A percentile compares a stretch with the other conserved stretches of the same genome.
These are phyloP conservation scores for Elysia chlorotica DNA, from an alignment of 1,140 invertebrate genomes.

Conservation along the genomic window DNA sequence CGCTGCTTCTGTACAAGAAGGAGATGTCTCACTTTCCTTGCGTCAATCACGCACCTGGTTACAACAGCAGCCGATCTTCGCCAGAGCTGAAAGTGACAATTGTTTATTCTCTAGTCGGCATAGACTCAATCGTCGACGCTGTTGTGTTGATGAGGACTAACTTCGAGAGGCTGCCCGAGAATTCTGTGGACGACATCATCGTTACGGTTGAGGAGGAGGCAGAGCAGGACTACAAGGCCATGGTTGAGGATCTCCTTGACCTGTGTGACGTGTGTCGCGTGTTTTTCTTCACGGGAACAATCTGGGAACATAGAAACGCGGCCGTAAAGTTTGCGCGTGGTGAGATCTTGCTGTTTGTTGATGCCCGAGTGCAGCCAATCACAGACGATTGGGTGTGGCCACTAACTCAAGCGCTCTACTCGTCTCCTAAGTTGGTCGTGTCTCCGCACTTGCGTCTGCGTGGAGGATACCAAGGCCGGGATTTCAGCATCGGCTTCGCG, in stretches of 20 bases:
- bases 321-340: background rate
- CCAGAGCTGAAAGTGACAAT: too few species aligned
- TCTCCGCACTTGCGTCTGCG: background rate
- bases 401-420: background rate
- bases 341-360: background rate
- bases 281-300: background rate
- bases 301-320: constrained; percentile 1
- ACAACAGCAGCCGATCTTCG: too few species aligned
- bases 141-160: too few species aligned
- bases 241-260: background rate
- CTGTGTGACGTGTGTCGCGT: background rate
- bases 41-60: too few species aligned
- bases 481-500: background rate
- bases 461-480: background rate
- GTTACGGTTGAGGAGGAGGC: background rate
- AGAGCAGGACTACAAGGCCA: background rate
- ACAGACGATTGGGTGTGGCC: background rate
- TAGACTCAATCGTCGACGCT: too few species aligned
- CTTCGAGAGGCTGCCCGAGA: too few species aligned
- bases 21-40: too few species aligned
- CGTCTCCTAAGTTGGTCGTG: background rate
- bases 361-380: background rate
- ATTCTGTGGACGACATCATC: too few species aligned
- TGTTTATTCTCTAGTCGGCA: too few species aligned
- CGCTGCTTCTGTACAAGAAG: too few species aligned